phyloP scores from a whole-genome alignment of 1,140 invertebrate genomes.

The Drosophila pachea region DNA sequence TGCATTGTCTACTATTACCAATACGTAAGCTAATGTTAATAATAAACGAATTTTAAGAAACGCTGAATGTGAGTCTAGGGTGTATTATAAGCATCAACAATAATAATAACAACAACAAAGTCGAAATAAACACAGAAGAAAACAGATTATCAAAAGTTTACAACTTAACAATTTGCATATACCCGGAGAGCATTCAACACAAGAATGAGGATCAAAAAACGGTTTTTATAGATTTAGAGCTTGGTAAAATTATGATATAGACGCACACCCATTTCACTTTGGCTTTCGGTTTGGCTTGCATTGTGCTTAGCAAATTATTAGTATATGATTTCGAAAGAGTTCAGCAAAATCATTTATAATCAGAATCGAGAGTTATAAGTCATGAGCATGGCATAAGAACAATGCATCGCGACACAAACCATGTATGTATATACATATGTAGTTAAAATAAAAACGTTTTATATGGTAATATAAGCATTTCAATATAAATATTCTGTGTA shows the following conservation, averaged over 20 bases:
- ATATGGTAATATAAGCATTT: conserved; percentile 58
- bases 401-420: conserved; percentile 3
- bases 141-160: conserved; percentile 44
- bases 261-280: conserved; percentile 45
- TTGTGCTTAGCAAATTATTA: conserved; percentile 50
- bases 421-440: conserved; percentile 17
- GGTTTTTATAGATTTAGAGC: conserved; percentile 59
- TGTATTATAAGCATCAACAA: conserved; percentile 46
- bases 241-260: conserved; percentile 44
- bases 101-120: conserved; percentile 13
- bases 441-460: conserved; percentile 47
- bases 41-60: conserved; percentile 76
- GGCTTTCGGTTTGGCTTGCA: conserved; percentile 56
- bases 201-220: not conserved
- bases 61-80: conserved; percentile 75
- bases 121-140: conserved; percentile 26
- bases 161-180: conserved; percentile 39
- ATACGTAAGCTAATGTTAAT: conserved; percentile 71
- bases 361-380: conserved; percentile 24
- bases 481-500: conserved; percentile 67
- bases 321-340: conserved; percentile 12
- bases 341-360: conserved; percentile 38
- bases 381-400: conserved; percentile 22
- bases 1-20: conserved; percentile 28
- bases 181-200: conserved; percentile 22